A percentile compares a stretch with the other conserved stretches of the same genome.
Evolutionary conservation across 2,888 invertebrate species (phyloP).

Genomic region (Achlya flavicornis): DNA sequence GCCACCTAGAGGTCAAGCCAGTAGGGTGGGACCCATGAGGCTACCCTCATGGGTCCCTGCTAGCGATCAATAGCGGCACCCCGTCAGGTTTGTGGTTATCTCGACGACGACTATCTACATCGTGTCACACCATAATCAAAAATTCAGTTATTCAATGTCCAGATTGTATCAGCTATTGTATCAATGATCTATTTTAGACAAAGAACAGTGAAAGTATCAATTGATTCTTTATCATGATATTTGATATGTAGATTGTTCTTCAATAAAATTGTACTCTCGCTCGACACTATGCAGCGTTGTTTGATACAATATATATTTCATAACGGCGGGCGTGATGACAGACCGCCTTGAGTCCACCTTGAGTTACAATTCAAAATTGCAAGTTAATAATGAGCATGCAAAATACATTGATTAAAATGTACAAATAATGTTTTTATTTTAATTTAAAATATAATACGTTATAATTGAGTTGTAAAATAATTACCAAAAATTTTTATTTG

Average conservation of each 20-base stretch:
- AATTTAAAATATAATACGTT: no score
- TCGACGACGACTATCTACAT: not conserved
- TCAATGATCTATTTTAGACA: conserved; percentile 20
- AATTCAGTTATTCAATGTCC: conserved; percentile 11
- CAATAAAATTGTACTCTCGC: conserved; percentile 27
- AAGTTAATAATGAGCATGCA: conserved; percentile 44
- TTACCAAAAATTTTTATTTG: no score
- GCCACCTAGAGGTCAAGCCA: no score
- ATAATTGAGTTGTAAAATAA: not conserved
- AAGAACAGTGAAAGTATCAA: conserved; percentile 34
- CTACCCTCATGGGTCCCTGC: no score
- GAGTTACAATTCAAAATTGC: conserved; percentile 42
- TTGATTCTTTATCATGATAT: conserved; percentile 33
- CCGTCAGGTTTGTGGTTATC: no score
- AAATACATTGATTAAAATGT: conserved; percentile 19
- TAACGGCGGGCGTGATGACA: conserved; percentile 38
- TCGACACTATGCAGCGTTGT: conserved; percentile 17
- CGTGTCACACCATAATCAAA: not conserved
- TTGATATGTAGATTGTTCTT: conserved; percentile 35
- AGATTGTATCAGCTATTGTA: conserved; percentile 18
- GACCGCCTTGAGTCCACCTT: conserved; percentile 40
- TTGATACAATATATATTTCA: conserved; percentile 26
- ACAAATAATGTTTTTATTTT: no score
- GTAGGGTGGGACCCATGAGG: no score
- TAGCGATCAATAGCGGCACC: no score